Base-by-base conservation (phyloP, 2,888 invertebrate species). In the Troides aeacus region DNA sequence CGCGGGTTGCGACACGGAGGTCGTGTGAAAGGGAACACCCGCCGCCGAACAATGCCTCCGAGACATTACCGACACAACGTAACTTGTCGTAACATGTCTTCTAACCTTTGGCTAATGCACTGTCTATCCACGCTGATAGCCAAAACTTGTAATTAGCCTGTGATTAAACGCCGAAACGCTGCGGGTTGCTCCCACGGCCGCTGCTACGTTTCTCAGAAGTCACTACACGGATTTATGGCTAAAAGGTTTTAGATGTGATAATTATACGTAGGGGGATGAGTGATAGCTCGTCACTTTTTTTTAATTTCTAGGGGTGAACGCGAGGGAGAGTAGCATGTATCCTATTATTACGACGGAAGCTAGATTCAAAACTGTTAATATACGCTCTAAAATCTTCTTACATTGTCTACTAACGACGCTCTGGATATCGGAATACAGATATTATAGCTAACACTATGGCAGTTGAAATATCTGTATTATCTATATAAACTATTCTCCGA, bases 201-300 rank as follows among this genome's bases (percentile, higher is more conserved):
- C 74, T 76, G 81, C 81, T 84, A 83, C 78, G 80, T 80, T 91
- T 91, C 92, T 92, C 79, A 88, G 90, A 92, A 92, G 84, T 87
- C 81, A 86, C 84, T 86, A 78, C 81, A 83, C 78, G 81, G 77
- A 79, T 87, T 78, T 77, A 75, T 86, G 85, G 81, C 82, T 92
- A 92, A 92, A 92, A 92, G 92, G 91, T 92, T 92, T 91, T 89
- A 81, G 92, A 92, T 90, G 89, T 86, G 88, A 89, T 92, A 92
- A 92, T 92, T 92, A 92, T 83, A 89, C 78, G 86, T 86, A 87
- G 86, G 81, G 83, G 76, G 78, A 73, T 76, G 78, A 82, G 83
- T 84, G 87, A 85, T 86, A 85, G 84, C 79, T 79, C 76, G 78
- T 76, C 78, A 76, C 72, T 74, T 79, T 79, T 79, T 78, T 46